Conservation (phyloP, 2,797 vertebrate genomes). For the Schizopygopsis pylzovi region DNA sequence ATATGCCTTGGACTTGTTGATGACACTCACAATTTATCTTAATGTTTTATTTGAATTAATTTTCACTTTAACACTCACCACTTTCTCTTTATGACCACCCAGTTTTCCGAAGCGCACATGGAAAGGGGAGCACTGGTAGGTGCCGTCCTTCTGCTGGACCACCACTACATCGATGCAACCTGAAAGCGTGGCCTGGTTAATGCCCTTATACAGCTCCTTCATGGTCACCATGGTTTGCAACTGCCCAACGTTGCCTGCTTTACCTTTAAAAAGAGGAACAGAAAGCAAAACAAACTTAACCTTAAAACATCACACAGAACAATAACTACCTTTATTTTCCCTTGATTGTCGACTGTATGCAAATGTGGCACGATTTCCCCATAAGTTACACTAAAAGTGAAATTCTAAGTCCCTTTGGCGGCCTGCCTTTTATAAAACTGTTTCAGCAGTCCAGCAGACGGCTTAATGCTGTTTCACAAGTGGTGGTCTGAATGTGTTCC, state of each 20-base stretch:
- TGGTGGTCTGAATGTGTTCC: constrained; percentile 56
- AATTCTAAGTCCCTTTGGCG: constrained; percentile 36
- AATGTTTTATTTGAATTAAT: constrained; percentile 49
- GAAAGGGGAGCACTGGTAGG: constrained; percentile 95
- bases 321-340: neutral
- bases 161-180: constrained; percentile 98
- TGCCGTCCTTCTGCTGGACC: constrained; percentile 91
- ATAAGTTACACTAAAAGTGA: constrained; percentile 20
- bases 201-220: constrained; percentile 97
- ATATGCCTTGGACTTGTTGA: neutral
- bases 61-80: constrained; percentile 82
- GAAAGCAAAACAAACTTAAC: neutral
- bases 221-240: constrained; percentile 96
- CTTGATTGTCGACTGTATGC: neutral
- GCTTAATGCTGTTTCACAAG: constrained; percentile 51
- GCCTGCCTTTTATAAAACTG: constrained; percentile 47
- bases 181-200: constrained; percentile 96
- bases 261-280: constrained; percentile 68
- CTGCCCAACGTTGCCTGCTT: constrained; percentile 94
- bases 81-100: constrained; percentile 99
- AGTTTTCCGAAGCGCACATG: constrained; percentile 98
- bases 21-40: neutral
- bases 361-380: neutral
- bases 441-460: constrained; percentile 63
- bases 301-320: neutral